A percentile compares a stretch with the other conserved stretches of the same genome.
Conservation (phyloP, 2,797 vertebrate genomes). For the Picus viridis region DNA sequence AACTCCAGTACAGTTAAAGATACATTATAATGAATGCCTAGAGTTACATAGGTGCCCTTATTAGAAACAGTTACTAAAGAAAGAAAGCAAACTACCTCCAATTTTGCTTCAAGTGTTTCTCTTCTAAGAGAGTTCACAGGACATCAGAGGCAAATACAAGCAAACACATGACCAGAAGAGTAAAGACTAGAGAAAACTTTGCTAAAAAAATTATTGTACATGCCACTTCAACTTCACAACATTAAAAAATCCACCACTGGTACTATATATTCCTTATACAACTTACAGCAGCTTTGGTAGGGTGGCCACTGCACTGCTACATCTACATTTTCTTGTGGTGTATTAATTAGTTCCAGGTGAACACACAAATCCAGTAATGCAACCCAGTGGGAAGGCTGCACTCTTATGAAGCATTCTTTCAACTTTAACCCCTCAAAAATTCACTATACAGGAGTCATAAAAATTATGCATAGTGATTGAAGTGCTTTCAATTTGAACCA, state of each 20-base stretch:
- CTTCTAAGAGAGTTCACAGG: not conserved
- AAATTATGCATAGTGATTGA: not conserved
- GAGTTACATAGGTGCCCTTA: not conserved
- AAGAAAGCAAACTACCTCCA: not conserved
- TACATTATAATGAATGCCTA: not conserved
- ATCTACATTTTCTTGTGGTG: not conserved
- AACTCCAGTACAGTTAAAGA: not conserved
- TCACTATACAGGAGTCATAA: not conserved
- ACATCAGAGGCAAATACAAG: not conserved
- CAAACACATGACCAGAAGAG: not conserved
- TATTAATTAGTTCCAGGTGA: not conserved
- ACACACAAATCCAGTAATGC: not conserved
- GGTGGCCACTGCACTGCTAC: not conserved
- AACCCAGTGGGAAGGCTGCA: not conserved
- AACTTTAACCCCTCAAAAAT: rapidly evolving
- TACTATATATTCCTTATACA: not conserved
- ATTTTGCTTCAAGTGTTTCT: not conserved
- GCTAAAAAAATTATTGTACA: not conserved
- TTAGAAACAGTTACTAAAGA: not conserved
- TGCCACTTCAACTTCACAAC: not conserved
- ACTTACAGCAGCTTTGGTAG: not conserved
- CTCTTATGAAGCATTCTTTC: not conserved
- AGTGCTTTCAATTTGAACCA: not conserved
- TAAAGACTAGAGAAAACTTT: not conserved
- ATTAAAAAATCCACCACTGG: not conserved